Conservation (phyloP, 1,140 invertebrate species). For the Mycetomoellerius zeteki region DNA sequence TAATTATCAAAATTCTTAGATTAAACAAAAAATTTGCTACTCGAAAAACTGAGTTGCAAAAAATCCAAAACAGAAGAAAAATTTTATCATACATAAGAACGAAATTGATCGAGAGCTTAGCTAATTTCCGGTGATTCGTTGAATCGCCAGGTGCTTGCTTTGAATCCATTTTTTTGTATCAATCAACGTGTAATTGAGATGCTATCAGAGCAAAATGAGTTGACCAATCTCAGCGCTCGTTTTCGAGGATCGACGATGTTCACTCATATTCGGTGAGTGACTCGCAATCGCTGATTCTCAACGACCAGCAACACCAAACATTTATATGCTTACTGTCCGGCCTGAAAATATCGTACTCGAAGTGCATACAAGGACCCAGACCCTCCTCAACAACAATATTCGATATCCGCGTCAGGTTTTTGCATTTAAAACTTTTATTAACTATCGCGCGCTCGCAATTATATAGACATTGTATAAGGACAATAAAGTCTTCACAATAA, state of each 20-base stretch:
- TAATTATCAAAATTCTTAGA: neutral
- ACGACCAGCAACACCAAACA: conserved; percentile 83
- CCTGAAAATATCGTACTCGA: conserved; percentile 84
- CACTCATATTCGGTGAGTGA: conserved; percentile 86
- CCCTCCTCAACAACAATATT: conserved; percentile 81
- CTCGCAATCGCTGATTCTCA: conserved; percentile 82
- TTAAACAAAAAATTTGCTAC: neutral
- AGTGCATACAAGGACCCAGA: conserved; percentile 78
- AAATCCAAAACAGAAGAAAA: neutral
- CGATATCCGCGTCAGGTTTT: conserved; percentile 37
- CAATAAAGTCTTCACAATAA: neutral
- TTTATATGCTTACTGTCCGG: conserved; percentile 83
- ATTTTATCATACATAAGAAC: neutral
- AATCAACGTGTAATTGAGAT: conserved; percentile 49
- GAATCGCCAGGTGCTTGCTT: conserved; percentile 21
- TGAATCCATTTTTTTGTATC: conserved; percentile 27
- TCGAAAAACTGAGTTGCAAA: neutral
- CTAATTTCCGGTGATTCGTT: conserved; percentile 20
- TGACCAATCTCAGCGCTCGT: conserved; percentile 47
- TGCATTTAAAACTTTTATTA: conserved; percentile 28
- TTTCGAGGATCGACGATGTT: conserved; percentile 65
- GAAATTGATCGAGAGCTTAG: conserved; percentile 9
- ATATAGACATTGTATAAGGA: neutral
- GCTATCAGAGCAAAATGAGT: conserved; percentile 48
- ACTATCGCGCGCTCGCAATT: conserved; percentile 3